Conservation (phyloP, 2,797 vertebrate genomes). For the Tadarida brasiliensis region DNA sequence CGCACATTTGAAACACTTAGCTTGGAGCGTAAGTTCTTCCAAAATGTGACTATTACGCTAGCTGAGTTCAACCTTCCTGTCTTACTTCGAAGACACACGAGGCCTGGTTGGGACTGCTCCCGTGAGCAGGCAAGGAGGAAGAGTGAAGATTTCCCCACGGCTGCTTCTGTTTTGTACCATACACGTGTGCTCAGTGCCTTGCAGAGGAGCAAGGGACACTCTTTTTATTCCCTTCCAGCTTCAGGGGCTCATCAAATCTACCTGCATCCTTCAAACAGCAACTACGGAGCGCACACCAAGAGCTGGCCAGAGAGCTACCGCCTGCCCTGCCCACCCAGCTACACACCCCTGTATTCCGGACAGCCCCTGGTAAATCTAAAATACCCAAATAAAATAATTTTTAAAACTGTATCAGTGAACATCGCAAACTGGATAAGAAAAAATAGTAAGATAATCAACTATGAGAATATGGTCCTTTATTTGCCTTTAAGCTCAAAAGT, state of each 20-base stretch:
- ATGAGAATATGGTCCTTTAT: neutral
- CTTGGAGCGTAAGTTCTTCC: neutral
- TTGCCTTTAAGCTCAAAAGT: neutral
- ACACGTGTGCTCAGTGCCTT: neutral
- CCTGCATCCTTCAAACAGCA: neutral
- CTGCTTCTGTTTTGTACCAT: neutral
- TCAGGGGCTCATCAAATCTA: neutral
- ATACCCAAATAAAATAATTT: neutral
- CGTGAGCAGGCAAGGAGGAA: neutral
- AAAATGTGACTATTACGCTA: neutral
- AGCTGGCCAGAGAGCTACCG: rapidly evolving
- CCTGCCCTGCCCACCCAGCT: neutral
- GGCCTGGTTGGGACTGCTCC: neutral
- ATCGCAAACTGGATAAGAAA: neutral
- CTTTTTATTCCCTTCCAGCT: neutral
- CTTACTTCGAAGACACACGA: neutral
- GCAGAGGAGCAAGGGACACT: neutral
- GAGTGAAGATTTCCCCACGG: neutral
- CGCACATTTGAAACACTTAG: neutral
- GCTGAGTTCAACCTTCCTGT: neutral
- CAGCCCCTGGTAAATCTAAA: neutral
- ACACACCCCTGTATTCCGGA: neutral
- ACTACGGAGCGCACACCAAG: neutral
- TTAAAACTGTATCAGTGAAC: neutral
- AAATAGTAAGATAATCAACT: neutral